These are phyloP conservation scores for Lochmaea capreae DNA, from an alignment of 2,888 invertebrate genomes.

Conservation along the genomic window DNA sequence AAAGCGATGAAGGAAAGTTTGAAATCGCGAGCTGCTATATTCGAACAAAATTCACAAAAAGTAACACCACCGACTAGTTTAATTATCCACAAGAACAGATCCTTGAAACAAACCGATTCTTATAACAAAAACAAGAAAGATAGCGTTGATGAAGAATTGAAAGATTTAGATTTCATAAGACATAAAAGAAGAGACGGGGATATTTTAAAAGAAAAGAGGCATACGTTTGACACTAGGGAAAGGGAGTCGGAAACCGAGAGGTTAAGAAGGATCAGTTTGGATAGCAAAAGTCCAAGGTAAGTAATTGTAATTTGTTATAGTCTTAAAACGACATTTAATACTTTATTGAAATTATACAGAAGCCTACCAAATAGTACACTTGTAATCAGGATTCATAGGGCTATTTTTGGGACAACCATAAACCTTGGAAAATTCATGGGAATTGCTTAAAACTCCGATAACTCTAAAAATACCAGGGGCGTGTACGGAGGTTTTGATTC, in stretches of 20 bases:
- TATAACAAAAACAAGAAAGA: slow-evolving; percentile 45
- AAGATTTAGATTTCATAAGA: slow-evolving; percentile 53
- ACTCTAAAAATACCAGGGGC: slow-evolving; percentile 79
- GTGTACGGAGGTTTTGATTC: slow-evolving; percentile 85
- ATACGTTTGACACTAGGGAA: slow-evolving; percentile 59
- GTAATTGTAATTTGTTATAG: slow-evolving; percentile 32
- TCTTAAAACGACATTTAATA: too few relatives aligned
- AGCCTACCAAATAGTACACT: slow-evolving; percentile 81
- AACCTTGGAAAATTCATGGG: slow-evolving; percentile 79
- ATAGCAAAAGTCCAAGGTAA: slow-evolving; percentile 62
- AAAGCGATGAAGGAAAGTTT: slow-evolving; percentile 51
- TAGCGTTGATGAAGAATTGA: slow-evolving; percentile 47
- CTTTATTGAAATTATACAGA: not conserved
- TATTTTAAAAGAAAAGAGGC: slow-evolving; percentile 54
- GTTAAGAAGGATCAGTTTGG: slow-evolving; percentile 61
- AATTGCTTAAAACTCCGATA: slow-evolving; percentile 71
- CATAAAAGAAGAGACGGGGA: slow-evolving; percentile 50
- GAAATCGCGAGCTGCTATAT: slow-evolving; percentile 57
- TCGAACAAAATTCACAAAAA: slow-evolving; percentile 55
- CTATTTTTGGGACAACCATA: slow-evolving; percentile 78
- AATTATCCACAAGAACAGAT: slow-evolving; percentile 39
- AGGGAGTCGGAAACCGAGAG: slow-evolving; percentile 58
- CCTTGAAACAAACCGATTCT: slow-evolving; percentile 44
- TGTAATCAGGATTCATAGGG: slow-evolving; percentile 82
- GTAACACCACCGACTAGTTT: slow-evolving; percentile 40